Conservation (phyloP, 2,888 invertebrate genomes). For the Caenorhabditis macrosperma region DNA sequence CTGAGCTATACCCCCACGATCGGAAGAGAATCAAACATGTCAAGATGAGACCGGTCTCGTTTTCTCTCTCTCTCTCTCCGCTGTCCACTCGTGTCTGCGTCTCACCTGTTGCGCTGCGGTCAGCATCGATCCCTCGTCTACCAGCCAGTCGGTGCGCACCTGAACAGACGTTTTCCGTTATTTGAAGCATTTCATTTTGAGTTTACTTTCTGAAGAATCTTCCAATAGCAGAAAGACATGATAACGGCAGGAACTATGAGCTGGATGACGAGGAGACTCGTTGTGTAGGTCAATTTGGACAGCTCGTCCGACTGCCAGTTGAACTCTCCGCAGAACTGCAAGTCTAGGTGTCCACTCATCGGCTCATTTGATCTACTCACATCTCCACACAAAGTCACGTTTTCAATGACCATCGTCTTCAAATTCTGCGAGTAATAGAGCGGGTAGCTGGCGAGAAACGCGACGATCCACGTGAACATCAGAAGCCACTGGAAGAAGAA, state of each 20-base stretch:
- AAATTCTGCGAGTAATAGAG: constrained; percentile 75
- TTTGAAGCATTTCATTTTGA: not conserved
- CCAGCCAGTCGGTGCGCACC: constrained; percentile 78
- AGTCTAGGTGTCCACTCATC: not conserved
- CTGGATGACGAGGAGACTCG: constrained; percentile 73
- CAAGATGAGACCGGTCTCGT: not conserved
- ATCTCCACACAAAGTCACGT: constrained; percentile 75
- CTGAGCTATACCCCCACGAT: constrained; percentile 77
- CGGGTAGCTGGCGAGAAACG: constrained; percentile 75
- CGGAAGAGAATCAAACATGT: not conserved
- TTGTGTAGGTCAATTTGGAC: constrained; percentile 67
- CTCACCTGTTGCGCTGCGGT: constrained; percentile 78
- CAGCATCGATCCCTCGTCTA: constrained; percentile 78
- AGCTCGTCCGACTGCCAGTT: constrained; percentile 68
- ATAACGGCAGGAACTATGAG: constrained; percentile 76
- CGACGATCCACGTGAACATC: constrained; percentile 72
- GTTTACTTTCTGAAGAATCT: constrained; percentile 78
- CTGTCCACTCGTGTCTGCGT: too few relatives aligned
- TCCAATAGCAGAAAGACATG: constrained; percentile 79
- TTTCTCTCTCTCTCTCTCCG: too few relatives aligned
- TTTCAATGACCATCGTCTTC: constrained; percentile 72
- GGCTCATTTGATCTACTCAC: constrained; percentile 40
- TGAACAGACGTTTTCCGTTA: constrained; percentile 20
- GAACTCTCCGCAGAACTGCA: constrained; percentile 79
- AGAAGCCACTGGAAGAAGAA: constrained; percentile 72